Conservation (phyloP, 2,888 invertebrate genomes). For the Siphlonurus alternatus region DNA sequence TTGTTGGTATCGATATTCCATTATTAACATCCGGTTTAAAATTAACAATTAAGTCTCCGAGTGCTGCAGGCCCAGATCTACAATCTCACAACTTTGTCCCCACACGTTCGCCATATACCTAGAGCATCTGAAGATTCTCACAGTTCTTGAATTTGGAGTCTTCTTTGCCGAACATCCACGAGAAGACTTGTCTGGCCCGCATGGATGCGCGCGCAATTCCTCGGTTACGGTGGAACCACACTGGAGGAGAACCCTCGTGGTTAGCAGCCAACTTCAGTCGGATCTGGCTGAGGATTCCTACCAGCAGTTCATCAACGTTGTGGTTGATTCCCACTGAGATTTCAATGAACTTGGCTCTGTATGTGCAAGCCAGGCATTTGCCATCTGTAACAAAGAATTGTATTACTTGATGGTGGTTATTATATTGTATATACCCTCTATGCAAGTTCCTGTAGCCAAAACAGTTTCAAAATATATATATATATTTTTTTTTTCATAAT, state of each 20-base stretch:
- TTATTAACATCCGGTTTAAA: no score
- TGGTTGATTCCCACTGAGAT: slow-evolving; percentile 94
- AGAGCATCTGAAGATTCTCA: slow-evolving; percentile 77
- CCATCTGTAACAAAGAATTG: slow-evolving; percentile 52
- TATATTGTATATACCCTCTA: neutral
- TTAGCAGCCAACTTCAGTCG: slow-evolving; percentile 46
- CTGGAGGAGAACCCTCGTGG: slow-evolving; percentile 34
- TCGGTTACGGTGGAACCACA: slow-evolving; percentile 67
- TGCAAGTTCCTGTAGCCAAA: neutral
- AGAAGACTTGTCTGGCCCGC: slow-evolving; percentile 72
- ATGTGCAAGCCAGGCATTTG: slow-evolving; percentile 77
- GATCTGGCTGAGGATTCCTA: slow-evolving; percentile 83
- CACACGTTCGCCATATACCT: no score
- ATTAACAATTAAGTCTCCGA: no score
- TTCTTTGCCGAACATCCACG: slow-evolving; percentile 81
- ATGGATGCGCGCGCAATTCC: slow-evolving; percentile 74
- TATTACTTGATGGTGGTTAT: neutral
- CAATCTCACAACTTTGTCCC: no score
- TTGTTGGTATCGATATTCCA: no score
- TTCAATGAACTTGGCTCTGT: slow-evolving; percentile 85
- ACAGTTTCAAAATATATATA: neutral
- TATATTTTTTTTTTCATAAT: neutral
- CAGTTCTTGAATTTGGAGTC: slow-evolving; percentile 84
- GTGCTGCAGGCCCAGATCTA: no score
- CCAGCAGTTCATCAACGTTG: slow-evolving; percentile 88